Evolutionary conservation across 2,888 invertebrate genomes (phyloP).

Genomic region (Drosophila buzzatii): DNA sequence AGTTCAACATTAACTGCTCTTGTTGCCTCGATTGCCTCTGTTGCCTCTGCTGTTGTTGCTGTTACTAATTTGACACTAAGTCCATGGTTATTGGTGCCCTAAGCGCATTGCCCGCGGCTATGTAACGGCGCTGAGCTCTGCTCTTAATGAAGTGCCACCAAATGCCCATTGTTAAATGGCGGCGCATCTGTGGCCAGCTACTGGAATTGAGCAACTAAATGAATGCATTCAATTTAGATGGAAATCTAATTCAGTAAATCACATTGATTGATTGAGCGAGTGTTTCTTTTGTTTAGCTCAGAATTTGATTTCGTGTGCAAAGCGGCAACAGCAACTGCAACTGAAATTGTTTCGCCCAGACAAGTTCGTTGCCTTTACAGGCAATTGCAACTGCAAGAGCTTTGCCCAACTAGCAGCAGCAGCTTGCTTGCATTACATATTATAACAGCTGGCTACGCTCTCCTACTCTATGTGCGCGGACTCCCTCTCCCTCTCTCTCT

Average conservation of each 20-base stretch:
- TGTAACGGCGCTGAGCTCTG: conserved; percentile 50
- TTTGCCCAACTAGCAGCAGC: conserved; percentile 20
- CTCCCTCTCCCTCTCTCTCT: conserved; percentile 6
- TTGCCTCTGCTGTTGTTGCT: conserved; percentile 2
- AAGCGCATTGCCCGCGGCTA: conserved; percentile 25
- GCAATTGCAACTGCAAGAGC: conserved; percentile 16
- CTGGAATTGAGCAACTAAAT: conserved; percentile 15
- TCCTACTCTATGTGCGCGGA: not conserved
- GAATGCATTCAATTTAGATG: conserved; percentile 1
- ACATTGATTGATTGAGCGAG: conserved; percentile 15
- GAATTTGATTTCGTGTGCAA: not conserved
- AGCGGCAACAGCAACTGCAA: not conserved
- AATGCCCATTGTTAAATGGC: conserved; percentile 20
- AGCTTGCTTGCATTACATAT: conserved; percentile 24
- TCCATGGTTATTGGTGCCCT: conserved; percentile 28
- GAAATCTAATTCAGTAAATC: conserved; percentile 7
- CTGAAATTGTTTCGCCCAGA: not conserved
- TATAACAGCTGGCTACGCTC: conserved; percentile 46
- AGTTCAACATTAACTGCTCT: conserved; percentile 30
- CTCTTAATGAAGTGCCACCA: conserved; percentile 35
- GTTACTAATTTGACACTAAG: conserved; percentile 48
- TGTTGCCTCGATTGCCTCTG: conserved; percentile 4
- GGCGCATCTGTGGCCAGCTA: conserved; percentile 7
- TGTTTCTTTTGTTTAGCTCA: conserved; percentile 9
- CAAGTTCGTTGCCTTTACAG: conserved; percentile 51